Evolutionary conservation across 2,797 vertebrate species (phyloP).

Genomic region (Argentina silus): DNA sequence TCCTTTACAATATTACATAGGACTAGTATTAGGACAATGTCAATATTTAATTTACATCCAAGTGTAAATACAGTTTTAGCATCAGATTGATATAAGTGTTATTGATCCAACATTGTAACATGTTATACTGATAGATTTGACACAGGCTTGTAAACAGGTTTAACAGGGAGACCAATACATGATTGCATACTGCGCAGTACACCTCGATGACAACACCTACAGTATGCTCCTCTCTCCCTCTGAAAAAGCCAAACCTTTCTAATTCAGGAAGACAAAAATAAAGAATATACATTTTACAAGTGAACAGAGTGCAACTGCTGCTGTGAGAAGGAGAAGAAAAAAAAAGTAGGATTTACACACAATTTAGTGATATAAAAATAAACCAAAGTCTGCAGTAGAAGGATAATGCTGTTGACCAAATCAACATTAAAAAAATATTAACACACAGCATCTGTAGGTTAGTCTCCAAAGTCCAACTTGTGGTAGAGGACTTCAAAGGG

Average conservation of each 20-base stretch:
- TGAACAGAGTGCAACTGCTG: neutral
- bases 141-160: neutral
- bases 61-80: neutral
- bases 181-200: no score
- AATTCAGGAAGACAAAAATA: neutral
- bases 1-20: neutral
- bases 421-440: slow-evolving; percentile 56
- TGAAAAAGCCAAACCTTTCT: neutral
- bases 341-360: neutral
- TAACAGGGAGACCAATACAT: neutral
- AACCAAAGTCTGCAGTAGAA: slow-evolving; percentile 45
- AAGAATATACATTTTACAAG: neutral
- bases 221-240: neutral
- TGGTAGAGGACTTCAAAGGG: slow-evolving; percentile 14
- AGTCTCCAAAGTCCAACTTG: slow-evolving; percentile 48
- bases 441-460: slow-evolving; percentile 59
- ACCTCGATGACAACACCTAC: no score
- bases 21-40: neutral
- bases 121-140: no score
- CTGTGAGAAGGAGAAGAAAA: neutral
- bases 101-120: no score
- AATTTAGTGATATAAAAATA: slow-evolving; percentile 44
- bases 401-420: slow-evolving; percentile 52
- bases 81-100: neutral
- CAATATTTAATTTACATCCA: no score